Evolutionary conservation across 2,888 invertebrate genomes (phyloP).

Genomic region (Melipona beecheii): DNA sequence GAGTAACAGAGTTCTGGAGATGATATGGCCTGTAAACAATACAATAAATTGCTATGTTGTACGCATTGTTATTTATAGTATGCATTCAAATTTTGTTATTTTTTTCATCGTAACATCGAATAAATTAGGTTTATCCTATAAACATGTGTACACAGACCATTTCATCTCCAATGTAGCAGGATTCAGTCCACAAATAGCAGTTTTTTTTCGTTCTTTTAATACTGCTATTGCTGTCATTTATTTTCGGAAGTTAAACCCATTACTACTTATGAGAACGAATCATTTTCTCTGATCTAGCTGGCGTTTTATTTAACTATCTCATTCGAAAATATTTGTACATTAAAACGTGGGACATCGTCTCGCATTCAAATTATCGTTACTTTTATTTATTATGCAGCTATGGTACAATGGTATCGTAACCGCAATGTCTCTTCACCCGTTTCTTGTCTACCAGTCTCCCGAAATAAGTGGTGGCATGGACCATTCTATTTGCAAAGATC

Average conservation of each 20-base stretch:
- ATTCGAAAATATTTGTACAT: slow-evolving; percentile 83
- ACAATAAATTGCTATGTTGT: slow-evolving; percentile 45
- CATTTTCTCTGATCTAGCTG: slow-evolving; percentile 77
- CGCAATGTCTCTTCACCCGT: slow-evolving; percentile 80
- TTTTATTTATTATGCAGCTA: slow-evolving; percentile 82
- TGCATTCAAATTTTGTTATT: slow-evolving; percentile 30
- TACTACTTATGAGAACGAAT: slow-evolving; percentile 75
- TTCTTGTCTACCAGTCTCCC: slow-evolving; percentile 71
- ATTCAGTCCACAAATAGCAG: slow-evolving; percentile 66
- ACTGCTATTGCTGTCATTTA: slow-evolving; percentile 59
- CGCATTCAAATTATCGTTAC: slow-evolving; percentile 79
- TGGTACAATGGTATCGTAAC: slow-evolving; percentile 82
- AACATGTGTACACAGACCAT: slow-evolving; percentile 58
- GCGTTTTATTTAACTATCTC: slow-evolving; percentile 80
- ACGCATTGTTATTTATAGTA: slow-evolving; percentile 22
- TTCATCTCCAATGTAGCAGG: slow-evolving; percentile 67
- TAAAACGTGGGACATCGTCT: slow-evolving; percentile 80
- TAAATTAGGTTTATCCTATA: slow-evolving; percentile 42
- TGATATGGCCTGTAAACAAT: slow-evolving; percentile 61
- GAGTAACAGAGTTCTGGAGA: slow-evolving; percentile 69
- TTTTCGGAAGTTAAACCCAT: slow-evolving; percentile 67
- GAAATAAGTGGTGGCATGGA: slow-evolving; percentile 67
- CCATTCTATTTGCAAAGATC: slow-evolving; percentile 63
- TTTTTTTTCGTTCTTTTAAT: slow-evolving; percentile 34
- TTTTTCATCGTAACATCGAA: slow-evolving; percentile 37